Evolutionary conservation across 2,888 invertebrate species (phyloP).

Genomic region (Acrobeloides nanus): DNA sequence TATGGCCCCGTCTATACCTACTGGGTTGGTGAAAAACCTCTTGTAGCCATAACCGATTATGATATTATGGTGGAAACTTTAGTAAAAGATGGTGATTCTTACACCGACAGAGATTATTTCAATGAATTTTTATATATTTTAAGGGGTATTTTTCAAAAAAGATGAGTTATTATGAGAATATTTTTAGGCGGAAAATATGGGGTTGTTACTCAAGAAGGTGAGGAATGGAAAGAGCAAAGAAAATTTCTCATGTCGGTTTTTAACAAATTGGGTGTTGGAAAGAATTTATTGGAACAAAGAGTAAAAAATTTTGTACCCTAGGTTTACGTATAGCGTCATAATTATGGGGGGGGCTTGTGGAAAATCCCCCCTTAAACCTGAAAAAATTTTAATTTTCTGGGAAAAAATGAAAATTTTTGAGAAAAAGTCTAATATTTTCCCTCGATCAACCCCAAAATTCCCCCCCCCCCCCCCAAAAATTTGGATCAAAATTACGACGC

Average conservation of each 20-base stretch:
- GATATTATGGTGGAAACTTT: slow-evolving; percentile 24
- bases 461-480: too few species aligned
- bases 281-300: slow-evolving; percentile 13
- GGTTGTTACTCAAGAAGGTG: slow-evolving; percentile 1
- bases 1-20: slow-evolving; percentile 25
- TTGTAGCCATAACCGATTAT: slow-evolving; percentile 24
- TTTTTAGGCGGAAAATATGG: neutral
- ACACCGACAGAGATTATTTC: slow-evolving; percentile 21
- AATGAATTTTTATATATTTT: slow-evolving; percentile 16
- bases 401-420: too few species aligned
- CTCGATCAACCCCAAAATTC: too few species aligned
- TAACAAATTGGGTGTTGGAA: slow-evolving; percentile 15
- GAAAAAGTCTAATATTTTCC: too few species aligned
- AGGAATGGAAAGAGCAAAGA: slow-evolving; percentile 12
- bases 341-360: too few species aligned
- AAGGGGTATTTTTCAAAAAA: slow-evolving; percentile 13
- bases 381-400: too few species aligned
- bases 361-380: too few species aligned
- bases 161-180: slow-evolving; percentile 5
- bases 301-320: neutral
- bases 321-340: too few species aligned
- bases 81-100: slow-evolving; percentile 25
- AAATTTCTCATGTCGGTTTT: slow-evolving; percentile 13
- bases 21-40: slow-evolving; percentile 18
- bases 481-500: too few species aligned